A percentile compares a stretch with the other conserved stretches of the same genome.
phyloP scores from a whole-genome alignment of 1,140 invertebrate genomes.

The Pinna nobilis region DNA sequence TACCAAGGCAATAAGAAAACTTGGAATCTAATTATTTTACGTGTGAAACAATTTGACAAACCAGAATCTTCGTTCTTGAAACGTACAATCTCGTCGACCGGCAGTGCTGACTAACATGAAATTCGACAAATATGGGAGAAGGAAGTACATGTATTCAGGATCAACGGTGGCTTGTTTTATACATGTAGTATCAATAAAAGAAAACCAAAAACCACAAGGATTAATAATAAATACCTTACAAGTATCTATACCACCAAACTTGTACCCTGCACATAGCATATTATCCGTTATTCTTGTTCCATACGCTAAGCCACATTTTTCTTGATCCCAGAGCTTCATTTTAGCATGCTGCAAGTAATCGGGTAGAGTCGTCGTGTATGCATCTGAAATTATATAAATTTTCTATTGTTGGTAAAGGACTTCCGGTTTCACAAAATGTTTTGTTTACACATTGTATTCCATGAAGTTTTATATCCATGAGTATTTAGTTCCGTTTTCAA shows the following conservation, averaged over 20 bases:
- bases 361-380: slow-evolving; percentile 38
- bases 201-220: background rate
- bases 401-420: too few species aligned
- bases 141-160: too few species aligned
- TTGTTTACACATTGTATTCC: too few species aligned
- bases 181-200: background rate
- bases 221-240: slow-evolving; percentile 56
- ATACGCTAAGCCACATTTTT: slow-evolving; percentile 52
- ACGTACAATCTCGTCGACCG: too few species aligned
- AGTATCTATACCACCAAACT: slow-evolving; percentile 72
- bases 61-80: too few species aligned
- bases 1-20: too few species aligned
- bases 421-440: too few species aligned
- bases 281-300: slow-evolving; percentile 41
- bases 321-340: slow-evolving; percentile 47
- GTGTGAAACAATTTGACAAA: too few species aligned
- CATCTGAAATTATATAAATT: slow-evolving; percentile 40
- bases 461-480: background rate
- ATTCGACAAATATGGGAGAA: too few species aligned
- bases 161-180: background rate
- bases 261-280: slow-evolving; percentile 77
- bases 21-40: too few species aligned
- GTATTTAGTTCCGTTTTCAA: background rate
- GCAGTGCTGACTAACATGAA: too few species aligned
- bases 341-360: slow-evolving; percentile 54